Percentiles rank a stretch among this genome's conserved stretches.
phyloP scores from a whole-genome alignment of 2,113 vertebrate genomes.

The Naja naja region DNA sequence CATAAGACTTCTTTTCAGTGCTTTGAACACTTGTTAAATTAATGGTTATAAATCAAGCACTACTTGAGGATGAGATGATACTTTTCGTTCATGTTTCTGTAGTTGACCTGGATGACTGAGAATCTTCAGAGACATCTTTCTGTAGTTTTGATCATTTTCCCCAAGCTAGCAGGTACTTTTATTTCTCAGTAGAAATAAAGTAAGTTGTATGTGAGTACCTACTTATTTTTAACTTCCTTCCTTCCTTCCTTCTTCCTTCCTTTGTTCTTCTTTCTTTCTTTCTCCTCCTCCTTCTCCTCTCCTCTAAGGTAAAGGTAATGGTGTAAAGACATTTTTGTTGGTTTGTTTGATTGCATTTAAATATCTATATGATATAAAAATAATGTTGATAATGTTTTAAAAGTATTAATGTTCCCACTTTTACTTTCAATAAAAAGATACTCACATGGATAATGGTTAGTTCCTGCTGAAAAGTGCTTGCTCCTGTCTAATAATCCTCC shows the following conservation, averaged over 20 bases:
- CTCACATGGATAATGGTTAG: background rate
- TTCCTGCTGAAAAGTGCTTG: background rate
- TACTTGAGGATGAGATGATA: background rate
- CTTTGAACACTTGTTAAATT: background rate
- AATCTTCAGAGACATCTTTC: background rate
- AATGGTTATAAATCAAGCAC: background rate
- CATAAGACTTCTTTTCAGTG: background rate
- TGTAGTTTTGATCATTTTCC: background rate
- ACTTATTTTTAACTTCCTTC: background rate
- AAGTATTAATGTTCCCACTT: background rate
- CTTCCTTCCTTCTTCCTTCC: too few relatives aligned
- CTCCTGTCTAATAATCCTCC: background rate
- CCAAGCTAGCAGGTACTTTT: conserved; percentile 5
- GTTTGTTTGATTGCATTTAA: background rate
- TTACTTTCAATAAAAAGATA: background rate
- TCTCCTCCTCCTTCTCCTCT: background rate
- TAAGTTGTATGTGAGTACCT: background rate
- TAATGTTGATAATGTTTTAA: background rate
- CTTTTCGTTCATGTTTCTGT: background rate
- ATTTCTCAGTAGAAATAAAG: background rate
- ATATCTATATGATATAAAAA: background rate
- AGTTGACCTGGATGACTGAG: too few relatives aligned
- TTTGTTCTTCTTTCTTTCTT: too few relatives aligned
- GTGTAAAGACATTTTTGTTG: background rate
- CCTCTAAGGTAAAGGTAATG: too few relatives aligned